Evolutionary conservation across 2,888 invertebrate genomes (phyloP), one percentile per base, ranked within the genome.

Genomic region (Ornithoptera alexandrae): DNA sequence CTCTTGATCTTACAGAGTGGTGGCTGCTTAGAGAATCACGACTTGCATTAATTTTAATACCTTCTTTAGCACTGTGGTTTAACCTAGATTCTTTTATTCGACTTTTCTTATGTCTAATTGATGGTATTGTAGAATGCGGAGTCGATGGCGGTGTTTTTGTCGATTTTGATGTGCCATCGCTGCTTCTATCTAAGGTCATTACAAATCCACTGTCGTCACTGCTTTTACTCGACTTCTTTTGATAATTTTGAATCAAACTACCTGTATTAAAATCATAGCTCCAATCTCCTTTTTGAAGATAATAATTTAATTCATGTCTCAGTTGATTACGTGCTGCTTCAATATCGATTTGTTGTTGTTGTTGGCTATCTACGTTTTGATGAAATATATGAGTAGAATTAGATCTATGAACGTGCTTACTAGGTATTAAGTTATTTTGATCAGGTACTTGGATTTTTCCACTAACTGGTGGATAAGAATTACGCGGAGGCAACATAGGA

Each of bases 381-480:
- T 92, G 90, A 77, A 94, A 89, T 53, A 93, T 92, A 78, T 94
- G 94, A 17, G 94, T 94, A 72, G 95, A 94, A 79, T 92, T 94
- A 74, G 94, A 95, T 76, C 94, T 90, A 78, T 94, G 94, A 84
- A 94, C 85, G 84, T 94, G 86, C 86, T 93, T 87, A 89, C 86
- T 90, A 86, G 89, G 87, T 84, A 88, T 85, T 88, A 90, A 83
- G 76, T 86, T 90, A 86, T 83, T 87, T 82, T 88, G 88, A 87
- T 90, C 89, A 88, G 91, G 89, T 87, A 84, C 86, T 90, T 93
- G 93, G 79, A 82, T 88, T 91, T 93, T 94, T 80, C 92, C 93
- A 84, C 92, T 90, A 77, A 94, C 93, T 61, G 94, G 93, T 77
- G 94, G 94, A 84, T 94, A 94, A 77, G 94, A 94, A 88, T 94